A percentile compares a stretch with the other conserved stretches of the same genome.
phyloP scores from a whole-genome alignment of 2,797 vertebrate genomes.

The Graptemys geographica region DNA sequence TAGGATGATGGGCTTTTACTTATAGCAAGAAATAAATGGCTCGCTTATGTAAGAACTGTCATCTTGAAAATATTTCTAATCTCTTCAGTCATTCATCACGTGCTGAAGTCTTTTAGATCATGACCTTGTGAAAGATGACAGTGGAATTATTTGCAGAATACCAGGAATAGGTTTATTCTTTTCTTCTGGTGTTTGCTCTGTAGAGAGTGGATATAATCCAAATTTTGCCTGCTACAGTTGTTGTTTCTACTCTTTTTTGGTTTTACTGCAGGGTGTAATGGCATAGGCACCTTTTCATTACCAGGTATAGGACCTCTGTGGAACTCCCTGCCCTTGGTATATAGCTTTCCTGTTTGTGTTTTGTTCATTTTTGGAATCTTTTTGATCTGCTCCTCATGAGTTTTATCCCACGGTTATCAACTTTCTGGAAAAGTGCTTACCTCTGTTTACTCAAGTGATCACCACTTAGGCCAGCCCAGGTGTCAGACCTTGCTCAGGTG shows the following conservation, averaged over 20 bases:
- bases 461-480: too few species aligned
- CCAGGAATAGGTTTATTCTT: too few species aligned
- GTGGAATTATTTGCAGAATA: too few species aligned
- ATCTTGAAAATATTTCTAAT: conserved; percentile 21
- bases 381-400: not conserved
- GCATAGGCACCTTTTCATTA: not conserved
- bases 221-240: not conserved
- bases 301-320: not conserved
- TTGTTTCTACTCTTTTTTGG: not conserved
- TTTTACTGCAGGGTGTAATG: not conserved
- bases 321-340: not conserved
- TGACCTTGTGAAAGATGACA: too few species aligned
- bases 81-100: not conserved
- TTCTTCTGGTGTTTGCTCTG: not conserved
- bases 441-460: too few species aligned
- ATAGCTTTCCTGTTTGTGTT: not conserved
- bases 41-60: not conserved
- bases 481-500: not conserved
- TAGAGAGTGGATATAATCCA: not conserved
- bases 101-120: not conserved
- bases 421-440: not conserved
- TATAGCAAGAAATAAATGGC: not conserved
- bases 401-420: not conserved
- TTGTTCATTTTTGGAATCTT: accelerated
- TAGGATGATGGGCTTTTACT: not conserved